These are phyloP conservation scores for Diplosoma virens DNA, from an alignment of 23 tunicate genomes.

Conservation along the genomic window DNA sequence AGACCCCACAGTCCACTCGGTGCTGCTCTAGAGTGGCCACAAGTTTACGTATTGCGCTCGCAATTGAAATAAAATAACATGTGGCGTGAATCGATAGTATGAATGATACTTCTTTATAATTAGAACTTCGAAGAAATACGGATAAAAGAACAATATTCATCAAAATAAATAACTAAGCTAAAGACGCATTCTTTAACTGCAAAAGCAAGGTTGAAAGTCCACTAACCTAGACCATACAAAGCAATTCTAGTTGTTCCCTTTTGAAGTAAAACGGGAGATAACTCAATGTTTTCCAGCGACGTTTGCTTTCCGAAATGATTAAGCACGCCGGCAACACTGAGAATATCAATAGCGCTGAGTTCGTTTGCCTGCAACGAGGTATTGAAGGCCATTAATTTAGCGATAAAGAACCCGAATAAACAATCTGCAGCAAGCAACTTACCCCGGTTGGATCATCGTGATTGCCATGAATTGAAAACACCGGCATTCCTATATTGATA, in stretches of 20 bases:
- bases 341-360: constrained; percentile 82
- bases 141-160: no score
- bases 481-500: constrained; percentile 82
- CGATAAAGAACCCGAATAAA: neutral
- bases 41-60: no score
- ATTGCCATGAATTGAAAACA: constrained; percentile 97
- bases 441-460: constrained; percentile 99
- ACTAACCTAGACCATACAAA: constrained; percentile 84
- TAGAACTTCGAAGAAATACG: no score
- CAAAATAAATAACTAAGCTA: no score
- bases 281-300: constrained; percentile 56
- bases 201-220: neutral
- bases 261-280: constrained; percentile 75
- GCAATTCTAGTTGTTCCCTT: constrained; percentile 94
- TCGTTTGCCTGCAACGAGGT: constrained; percentile 37
- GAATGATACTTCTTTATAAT: no score
- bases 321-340: constrained; percentile 76
- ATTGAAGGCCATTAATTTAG: neutral
- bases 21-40: no score
- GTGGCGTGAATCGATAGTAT: no score
- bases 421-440: constrained; percentile 30
- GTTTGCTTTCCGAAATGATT: constrained; percentile 98
- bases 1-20: no score
- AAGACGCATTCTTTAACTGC: neutral
- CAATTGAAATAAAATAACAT: no score